Evolutionary conservation across 2,113 vertebrate species (phyloP).

Genomic region (Apteryx owenii): DNA sequence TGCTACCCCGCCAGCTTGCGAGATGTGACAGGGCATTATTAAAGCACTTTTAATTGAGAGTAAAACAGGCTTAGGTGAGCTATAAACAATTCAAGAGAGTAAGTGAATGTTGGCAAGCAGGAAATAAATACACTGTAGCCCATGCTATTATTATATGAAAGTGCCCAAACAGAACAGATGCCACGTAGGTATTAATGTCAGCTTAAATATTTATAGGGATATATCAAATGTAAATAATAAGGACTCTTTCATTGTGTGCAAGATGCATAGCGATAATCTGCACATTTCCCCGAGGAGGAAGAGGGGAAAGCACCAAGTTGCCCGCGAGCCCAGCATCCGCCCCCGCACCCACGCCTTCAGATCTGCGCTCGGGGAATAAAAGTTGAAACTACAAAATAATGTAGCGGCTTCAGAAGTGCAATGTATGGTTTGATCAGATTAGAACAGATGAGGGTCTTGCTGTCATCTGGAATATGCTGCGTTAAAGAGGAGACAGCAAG

Average conservation of each 20-base stretch:
- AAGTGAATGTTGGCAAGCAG: not conserved
- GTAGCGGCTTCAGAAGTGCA: slow-evolving; percentile 21
- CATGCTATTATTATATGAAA: rapidly evolving
- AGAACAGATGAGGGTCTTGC: slow-evolving; percentile 69
- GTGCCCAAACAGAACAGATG: slow-evolving; percentile 45
- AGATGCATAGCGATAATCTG: slow-evolving; percentile 26
- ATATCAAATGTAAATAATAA: slow-evolving; percentile 58
- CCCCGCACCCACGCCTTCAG: not conserved
- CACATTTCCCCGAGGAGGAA: not conserved
- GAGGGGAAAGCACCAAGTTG: not conserved
- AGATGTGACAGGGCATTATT: not conserved
- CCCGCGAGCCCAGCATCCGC: not conserved
- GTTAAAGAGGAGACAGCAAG: slow-evolving; percentile 65
- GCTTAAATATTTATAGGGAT: slow-evolving; percentile 66
- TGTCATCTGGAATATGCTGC: slow-evolving; percentile 66
- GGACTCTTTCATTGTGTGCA: slow-evolving; percentile 10
- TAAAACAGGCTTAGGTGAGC: slow-evolving; percentile 6
- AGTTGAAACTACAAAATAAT: slow-evolving; percentile 33
- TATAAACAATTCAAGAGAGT: not conserved
- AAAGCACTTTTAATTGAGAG: not conserved
- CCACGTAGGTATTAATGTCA: slow-evolving; percentile 38
- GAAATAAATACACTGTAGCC: not conserved
- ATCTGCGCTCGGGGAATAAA: slow-evolving; percentile 51
- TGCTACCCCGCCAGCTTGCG: not conserved
- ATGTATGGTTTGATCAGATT: slow-evolving; percentile 60